Base-by-base conservation (phyloP, 2,113 vertebrate genomes). In the Oncorhynchus masou region DNA sequence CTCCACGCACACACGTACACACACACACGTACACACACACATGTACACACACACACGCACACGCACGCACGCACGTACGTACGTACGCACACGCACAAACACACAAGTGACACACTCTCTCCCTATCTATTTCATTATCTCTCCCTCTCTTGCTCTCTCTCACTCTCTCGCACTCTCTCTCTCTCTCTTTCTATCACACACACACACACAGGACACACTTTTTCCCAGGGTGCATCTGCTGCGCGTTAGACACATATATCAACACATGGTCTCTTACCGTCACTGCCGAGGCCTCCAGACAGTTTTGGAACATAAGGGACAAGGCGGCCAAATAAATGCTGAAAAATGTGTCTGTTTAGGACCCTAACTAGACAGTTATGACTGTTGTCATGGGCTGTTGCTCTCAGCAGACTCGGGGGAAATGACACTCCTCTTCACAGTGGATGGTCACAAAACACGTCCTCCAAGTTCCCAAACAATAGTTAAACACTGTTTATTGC, bases 221-320 rank as follows among this genome's bases (percentile, higher is more conserved):
- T 85, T 78, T 83, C 76, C 74, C 5, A 7, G 75, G 65, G 73
- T 72, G 80, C 87, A 83, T 89, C 79, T 89, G 85, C 87, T 83
- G 84, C 87, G 76, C 77, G 83, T 79, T 77, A 78, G 74, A 24
- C 51, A 85, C 83, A 45, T 45, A 86, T 87, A 89, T 87, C 83
- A 86, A 13, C 68, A 73, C 84, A 68, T 72, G 81, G 68, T 81
- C 77, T 83, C 76, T 77, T 71, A 66, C 34, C 85, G 85, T 84
- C 85, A 87, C 74, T 79, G 24, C 74, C 79, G 62, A 71, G 80
- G 75, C 80, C 81, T 68, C 65, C 51, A 16, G 60, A 79, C 5
- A 4, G 76, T 77, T 81, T 48, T 20, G 74, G 49, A 79, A 86
- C 77, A 81, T 82, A 34, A 77, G 77, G 68, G 80, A 77, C 77